Percentiles rank a stretch among this genome's conserved stretches.
Conservation (phyloP, 2,888 invertebrate species). For the Mesorhabditis spiculigera region DNA sequence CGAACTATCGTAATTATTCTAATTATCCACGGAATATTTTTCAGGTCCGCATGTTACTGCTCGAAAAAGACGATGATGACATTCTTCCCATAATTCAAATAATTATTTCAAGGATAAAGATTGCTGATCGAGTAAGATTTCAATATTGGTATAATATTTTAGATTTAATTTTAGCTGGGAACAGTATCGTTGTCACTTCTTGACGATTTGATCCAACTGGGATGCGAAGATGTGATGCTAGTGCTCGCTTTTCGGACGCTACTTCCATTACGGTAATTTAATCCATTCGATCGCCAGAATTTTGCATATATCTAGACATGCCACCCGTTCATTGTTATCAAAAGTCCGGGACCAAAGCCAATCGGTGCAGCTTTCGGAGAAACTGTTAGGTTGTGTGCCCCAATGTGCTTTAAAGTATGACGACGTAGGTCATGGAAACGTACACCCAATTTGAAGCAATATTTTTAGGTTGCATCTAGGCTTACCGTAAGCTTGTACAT, state of each 20-base stretch:
- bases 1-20: conserved; percentile 19
- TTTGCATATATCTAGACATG: background rate
- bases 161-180: conserved; percentile 65
- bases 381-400: conserved; percentile 35
- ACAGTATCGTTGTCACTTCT: conserved; percentile 84
- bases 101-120: conserved; percentile 25
- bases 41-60: conserved; percentile 76
- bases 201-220: conserved; percentile 81
- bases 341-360: conserved; percentile 8
- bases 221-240: conserved; percentile 89
- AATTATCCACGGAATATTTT: conserved; percentile 59
- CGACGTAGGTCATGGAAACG: conserved; percentile 17
- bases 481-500: conserved; percentile 20
- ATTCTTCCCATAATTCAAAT: conserved; percentile 68
- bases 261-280: conserved; percentile 6
- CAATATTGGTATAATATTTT: background rate
- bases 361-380: conserved; percentile 21
- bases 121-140: conserved; percentile 29
- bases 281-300: background rate
- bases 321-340: background rate
- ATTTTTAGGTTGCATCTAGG: conserved; percentile 17
- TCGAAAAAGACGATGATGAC: conserved; percentile 73
- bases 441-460: background rate
- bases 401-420: conserved; percentile 23
- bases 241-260: conserved; percentile 11